Percentiles rank a stretch among this genome's conserved stretches.
Conservation (phyloP, 2,113 vertebrate genomes). For the Brevimyrus niger region DNA sequence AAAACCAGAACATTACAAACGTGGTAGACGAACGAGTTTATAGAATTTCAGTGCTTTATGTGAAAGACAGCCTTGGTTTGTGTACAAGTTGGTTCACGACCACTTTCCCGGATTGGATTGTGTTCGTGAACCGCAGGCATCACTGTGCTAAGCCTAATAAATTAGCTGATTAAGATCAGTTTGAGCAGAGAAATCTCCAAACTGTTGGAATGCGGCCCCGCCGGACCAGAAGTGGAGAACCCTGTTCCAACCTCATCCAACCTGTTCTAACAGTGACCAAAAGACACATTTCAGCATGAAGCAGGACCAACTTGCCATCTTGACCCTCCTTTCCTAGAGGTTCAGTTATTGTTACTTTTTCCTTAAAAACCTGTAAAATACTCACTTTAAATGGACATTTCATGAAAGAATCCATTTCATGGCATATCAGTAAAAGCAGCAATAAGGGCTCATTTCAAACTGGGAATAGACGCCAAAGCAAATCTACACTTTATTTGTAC, state of each 20-base stretch:
- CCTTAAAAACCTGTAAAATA: too few species aligned
- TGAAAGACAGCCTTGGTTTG: too few species aligned
- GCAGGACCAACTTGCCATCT: neutral
- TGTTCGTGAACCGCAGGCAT: too few species aligned
- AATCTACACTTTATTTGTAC: constrained; percentile 67
- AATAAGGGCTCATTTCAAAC: neutral
- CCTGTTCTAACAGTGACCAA: neutral
- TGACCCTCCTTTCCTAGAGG: neutral
- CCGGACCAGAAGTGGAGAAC: neutral
- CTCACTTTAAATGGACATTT: neutral
- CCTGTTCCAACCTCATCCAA: neutral
- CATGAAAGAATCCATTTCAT: neutral
- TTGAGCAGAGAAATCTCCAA: neutral
- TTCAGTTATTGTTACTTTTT: too few species aligned
- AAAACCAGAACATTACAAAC: too few species aligned
- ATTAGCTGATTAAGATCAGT: neutral
- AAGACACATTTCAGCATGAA: neutral
- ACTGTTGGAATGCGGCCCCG: neutral
- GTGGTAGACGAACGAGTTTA: too few species aligned
- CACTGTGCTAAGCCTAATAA: neutral
- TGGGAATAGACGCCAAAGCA: constrained; percentile 50
- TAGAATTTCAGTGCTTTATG: too few species aligned
- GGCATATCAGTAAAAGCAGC: neutral
- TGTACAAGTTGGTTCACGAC: too few species aligned
- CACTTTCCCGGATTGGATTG: too few species aligned